Evolutionary conservation across 1,140 invertebrate species (phyloP).

Genomic region (Oedothorax gibbosus): DNA sequence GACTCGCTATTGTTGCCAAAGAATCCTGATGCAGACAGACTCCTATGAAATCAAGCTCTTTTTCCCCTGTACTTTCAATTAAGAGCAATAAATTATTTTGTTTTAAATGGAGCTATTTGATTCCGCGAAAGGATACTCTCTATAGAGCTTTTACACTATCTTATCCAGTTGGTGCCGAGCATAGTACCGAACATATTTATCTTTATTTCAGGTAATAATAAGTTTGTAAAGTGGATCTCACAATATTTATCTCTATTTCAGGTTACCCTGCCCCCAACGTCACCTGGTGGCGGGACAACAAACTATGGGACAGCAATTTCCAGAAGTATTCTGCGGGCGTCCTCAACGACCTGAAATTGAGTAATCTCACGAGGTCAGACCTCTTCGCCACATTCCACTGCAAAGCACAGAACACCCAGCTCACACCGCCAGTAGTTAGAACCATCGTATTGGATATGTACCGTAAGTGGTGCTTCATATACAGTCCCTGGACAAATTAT

Average conservation of each 20-base stretch:
- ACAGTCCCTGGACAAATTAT: too few species aligned
- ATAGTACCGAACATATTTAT: too few species aligned
- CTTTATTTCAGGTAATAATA: too few species aligned
- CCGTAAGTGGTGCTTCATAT: conserved; percentile 76
- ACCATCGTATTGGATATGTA: conserved; percentile 82
- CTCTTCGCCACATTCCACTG: conserved; percentile 86
- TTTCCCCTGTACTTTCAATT: too few species aligned
- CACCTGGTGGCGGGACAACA: conserved; percentile 64
- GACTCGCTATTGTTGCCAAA: too few species aligned
- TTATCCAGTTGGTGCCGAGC: too few species aligned
- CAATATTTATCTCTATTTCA: conserved; percentile 12
- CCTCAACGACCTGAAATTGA: conserved; percentile 76
- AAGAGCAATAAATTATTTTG: too few species aligned
- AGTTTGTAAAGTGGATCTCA: background rate
- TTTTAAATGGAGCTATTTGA: too few species aligned
- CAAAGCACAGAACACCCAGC: conserved; percentile 83
- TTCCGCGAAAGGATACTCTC: too few species aligned
- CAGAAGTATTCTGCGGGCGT: conserved; percentile 48
- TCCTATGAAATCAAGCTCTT: too few species aligned
- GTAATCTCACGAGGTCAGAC: conserved; percentile 78
- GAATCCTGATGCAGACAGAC: too few species aligned
- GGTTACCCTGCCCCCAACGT: conserved; percentile 64
- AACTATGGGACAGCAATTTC: conserved; percentile 62
- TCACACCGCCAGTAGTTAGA: conserved; percentile 80
- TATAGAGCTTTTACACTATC: too few species aligned